A percentile compares a stretch with the other conserved stretches of the same genome.
phyloP scores from a whole-genome alignment of 2,113 vertebrate genomes.

The Malurus cyaneus region DNA sequence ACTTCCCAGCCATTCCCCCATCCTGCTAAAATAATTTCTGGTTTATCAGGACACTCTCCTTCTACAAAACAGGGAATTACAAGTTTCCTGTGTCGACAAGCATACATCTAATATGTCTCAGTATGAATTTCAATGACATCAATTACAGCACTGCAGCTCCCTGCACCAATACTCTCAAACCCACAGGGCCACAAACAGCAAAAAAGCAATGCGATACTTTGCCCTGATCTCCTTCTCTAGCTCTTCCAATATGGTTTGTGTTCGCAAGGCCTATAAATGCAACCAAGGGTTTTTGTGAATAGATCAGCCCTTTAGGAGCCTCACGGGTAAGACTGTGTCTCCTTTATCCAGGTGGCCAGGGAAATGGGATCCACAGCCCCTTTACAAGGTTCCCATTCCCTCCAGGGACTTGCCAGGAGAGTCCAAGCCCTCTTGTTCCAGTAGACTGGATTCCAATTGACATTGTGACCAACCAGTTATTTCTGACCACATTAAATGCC shows the following conservation, averaged over 20 bases:
- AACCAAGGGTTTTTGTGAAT: neutral
- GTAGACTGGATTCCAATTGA: fast-evolving
- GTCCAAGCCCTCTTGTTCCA: neutral
- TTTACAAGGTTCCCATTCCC: neutral
- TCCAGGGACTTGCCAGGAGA: neutral
- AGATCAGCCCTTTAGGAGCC: neutral
- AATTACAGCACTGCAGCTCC: neutral
- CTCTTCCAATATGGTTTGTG: neutral
- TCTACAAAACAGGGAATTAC: neutral
- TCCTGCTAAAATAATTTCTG: neutral
- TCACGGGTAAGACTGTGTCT: fast-evolving
- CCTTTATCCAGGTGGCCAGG: neutral
- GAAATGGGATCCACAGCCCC: neutral
- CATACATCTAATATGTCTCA: neutral
- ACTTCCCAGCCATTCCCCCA: neutral
- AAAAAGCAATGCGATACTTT: neutral
- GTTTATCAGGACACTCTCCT: neutral
- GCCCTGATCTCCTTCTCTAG: neutral
- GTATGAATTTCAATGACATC: neutral
- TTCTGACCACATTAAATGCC: neutral
- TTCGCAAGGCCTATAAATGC: neutral
- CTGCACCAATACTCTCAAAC: neutral
- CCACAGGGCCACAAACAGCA: neutral
- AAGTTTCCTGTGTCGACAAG: neutral
- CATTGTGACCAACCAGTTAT: neutral